Percentiles rank a stretch among this genome's conserved stretches.
Evolutionary conservation across 2,888 invertebrate genomes (phyloP).

Genomic region (Leptinotarsa rubiginosa): DNA sequence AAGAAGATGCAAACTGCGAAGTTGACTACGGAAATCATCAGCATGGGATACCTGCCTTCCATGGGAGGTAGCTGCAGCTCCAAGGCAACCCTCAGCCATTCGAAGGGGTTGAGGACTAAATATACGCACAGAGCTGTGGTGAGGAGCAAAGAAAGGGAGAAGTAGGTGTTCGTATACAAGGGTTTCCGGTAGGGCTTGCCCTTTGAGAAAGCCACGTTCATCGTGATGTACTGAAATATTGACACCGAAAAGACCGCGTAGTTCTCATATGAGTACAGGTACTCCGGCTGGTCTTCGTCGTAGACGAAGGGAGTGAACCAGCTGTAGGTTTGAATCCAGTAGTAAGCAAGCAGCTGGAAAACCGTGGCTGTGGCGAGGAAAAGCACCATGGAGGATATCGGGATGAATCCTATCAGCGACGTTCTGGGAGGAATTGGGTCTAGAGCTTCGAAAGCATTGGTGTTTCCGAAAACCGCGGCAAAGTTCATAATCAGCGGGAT

Average conservation of each 20-base stretch:
- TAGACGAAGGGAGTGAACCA: conserved; percentile 71
- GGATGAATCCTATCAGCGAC: conserved; percentile 68
- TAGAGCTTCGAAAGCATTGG: conserved; percentile 68
- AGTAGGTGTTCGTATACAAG: conserved; percentile 72
- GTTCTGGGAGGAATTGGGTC: conserved; percentile 70
- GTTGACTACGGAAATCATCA: conserved; percentile 68
- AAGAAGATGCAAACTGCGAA: conserved; percentile 71
- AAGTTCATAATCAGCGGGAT: conserved; percentile 73
- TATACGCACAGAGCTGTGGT: conserved; percentile 68
- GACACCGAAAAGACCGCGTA: conserved; percentile 74
- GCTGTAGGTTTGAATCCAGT: conserved; percentile 67
- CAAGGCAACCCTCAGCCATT: conserved; percentile 69
- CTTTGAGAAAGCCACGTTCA: conserved; percentile 74
- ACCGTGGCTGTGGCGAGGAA: conserved; percentile 68
- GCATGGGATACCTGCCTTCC: conserved; percentile 62
- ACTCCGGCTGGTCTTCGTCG: conserved; percentile 54
- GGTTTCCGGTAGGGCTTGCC: conserved; percentile 75
- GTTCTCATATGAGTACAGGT: conserved; percentile 70
- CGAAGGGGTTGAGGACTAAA: conserved; percentile 67
- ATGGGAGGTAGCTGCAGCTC: conserved; percentile 76
- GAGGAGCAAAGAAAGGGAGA: conserved; percentile 67
- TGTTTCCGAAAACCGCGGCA: conserved; percentile 75
- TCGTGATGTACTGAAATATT: conserved; percentile 75
- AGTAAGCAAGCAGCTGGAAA: conserved; percentile 68
- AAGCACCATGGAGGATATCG: conserved; percentile 68